These are phyloP conservation scores for Camelus dromedarius DNA, from an alignment of 2,113 vertebrate species.

Conservation along the genomic window DNA sequence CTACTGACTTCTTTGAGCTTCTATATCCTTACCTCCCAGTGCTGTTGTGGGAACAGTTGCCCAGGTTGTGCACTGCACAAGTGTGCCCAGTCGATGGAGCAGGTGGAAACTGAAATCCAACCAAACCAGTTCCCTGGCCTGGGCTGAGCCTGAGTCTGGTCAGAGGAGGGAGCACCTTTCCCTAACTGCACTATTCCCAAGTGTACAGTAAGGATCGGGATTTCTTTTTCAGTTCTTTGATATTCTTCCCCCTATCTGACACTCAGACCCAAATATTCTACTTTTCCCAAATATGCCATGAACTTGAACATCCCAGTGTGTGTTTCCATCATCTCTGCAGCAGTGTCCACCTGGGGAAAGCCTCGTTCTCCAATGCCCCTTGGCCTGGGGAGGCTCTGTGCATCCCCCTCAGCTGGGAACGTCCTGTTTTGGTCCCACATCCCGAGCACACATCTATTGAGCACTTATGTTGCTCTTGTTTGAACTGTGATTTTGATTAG, in stretches of 20 bases:
- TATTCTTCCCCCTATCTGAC: not conserved
- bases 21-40: not conserved
- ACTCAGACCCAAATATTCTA: not conserved
- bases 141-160: not conserved
- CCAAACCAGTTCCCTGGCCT: not conserved
- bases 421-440: not conserved
- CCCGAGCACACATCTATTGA: not conserved
- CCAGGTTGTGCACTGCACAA: not conserved
- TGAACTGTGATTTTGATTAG: not conserved
- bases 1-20: not conserved
- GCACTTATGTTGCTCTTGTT: not conserved
- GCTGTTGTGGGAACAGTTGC: not conserved
- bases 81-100: accelerated
- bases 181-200: not conserved
- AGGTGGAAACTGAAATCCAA: not conserved
- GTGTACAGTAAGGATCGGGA: too few species aligned
- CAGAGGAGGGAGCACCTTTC: not conserved
- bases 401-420: not conserved
- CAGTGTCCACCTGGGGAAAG: not conserved
- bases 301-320: not conserved
- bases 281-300: not conserved
- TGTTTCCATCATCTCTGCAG: not conserved
- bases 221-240: not conserved
- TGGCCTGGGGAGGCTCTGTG: not conserved
- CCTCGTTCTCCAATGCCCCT: accelerated